Conservation (phyloP, 2,113 vertebrate species). For the Hippocampus abdominalis region DNA sequence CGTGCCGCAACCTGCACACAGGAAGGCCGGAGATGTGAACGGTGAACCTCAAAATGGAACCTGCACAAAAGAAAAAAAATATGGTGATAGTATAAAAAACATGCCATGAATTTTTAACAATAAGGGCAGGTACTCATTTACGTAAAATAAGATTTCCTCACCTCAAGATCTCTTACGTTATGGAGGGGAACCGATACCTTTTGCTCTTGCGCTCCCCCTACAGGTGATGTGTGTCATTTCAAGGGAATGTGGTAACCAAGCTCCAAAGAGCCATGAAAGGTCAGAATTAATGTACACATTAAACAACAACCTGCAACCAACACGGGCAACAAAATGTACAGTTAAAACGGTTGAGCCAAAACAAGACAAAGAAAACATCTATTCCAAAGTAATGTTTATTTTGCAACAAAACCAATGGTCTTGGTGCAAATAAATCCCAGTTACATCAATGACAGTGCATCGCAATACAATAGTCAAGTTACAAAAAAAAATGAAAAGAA, state of each 20-base stretch:
- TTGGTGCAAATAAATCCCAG: constrained; percentile 58
- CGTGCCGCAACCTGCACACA: background rate
- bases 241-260: background rate
- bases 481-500: constrained; percentile 35
- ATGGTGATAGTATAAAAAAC: background rate
- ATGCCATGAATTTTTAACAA: background rate
- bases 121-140: background rate
- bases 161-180: background rate
- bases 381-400: constrained; percentile 64
- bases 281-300: too few species aligned
- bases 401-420: constrained; percentile 52
- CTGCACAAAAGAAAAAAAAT: background rate
- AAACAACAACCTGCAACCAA: background rate
- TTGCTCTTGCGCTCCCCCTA: background rate
- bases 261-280: too few species aligned
- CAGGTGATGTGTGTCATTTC: background rate
- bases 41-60: background rate
- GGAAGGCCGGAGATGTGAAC: background rate
- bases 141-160: background rate
- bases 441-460: constrained; percentile 65
- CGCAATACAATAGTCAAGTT: constrained; percentile 52
- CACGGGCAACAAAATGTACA: background rate
- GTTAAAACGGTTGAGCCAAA: background rate
- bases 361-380: background rate
- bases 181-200: background rate